Evolutionary conservation across 2,113 vertebrate species (phyloP), one percentile per base, ranked within the genome.

Genomic region (Gobius niger): DNA sequence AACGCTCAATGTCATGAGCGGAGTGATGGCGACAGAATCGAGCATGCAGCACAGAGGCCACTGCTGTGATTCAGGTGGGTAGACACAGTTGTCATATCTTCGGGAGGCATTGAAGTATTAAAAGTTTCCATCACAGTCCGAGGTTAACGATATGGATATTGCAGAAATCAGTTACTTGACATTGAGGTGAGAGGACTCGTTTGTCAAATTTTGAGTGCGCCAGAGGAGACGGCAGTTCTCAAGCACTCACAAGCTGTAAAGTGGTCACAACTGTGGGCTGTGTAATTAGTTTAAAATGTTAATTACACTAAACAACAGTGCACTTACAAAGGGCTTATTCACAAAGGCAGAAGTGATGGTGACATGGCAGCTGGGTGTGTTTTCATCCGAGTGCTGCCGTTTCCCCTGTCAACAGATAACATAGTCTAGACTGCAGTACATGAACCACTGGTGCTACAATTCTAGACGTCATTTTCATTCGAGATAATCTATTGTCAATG

Each of bases 61-160:
- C 67, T 47, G 68, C 50, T 63, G 65, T 75, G 53, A 78, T 72
- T 65, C 44, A 47, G 46, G 62, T 76, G 75, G 72, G 81, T 68
- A 80, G 65, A 66, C 57, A 60, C 34, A 60, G 40, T 42, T 44
- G 57, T 60, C 57, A 60, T 60, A 60, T 60, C 15, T 60, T n/a
- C n/a, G 40, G 15, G 13, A 44, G 40, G 57, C 10, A 19, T 60
- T 42, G 16, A 60, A 60, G 57, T 42, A 10, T 42, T 60, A 60
- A 57, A 56, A 15, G 54, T 57, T 57, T 42, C 15, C 14, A n/a
- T 40, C 7, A 15, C 7, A n/a, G 40, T 44, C 57, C 40, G 40
- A 60, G 57, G 57, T 60, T 60, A 60, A 60, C 14, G 12, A 42
- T 40, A 16, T 60, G 57, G 40, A 60, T 60, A 60, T 60, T 60